Evolutionary conservation across 2,888 invertebrate species (phyloP), one percentile per base, ranked within the genome.

Genomic region (Cataglyphis cursor): DNA sequence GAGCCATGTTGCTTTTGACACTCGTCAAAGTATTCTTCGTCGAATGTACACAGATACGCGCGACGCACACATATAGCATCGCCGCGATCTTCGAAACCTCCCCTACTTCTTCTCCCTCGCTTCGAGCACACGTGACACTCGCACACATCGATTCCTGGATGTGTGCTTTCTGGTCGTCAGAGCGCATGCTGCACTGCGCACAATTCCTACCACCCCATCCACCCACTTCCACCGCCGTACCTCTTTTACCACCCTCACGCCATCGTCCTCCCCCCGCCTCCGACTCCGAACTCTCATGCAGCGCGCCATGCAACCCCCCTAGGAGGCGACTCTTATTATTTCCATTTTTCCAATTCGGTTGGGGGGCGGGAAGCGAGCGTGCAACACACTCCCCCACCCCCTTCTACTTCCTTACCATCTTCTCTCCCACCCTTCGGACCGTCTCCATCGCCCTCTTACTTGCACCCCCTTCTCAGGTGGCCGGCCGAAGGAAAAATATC

Each of bases 331-430:
- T 93, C 93, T 94, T 94, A 94, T 94, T 94, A 94, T 94, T 94
- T 94, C 92, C 94, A 94, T 94, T 94, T 94, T 94, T 94, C 93
- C 94, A 93, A 94, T 94, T 94, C 94, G 90, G 91, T 94, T 92
- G 90, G 88, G 89, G 91, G 90, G 91, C 87, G 87, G 89, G 91
- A 87, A 88, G 85, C 90, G 89, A 85, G 86, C 91, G 89, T 87
- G 89, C 91, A 87, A 85, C 86, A 88, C 84, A 85, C 81, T 44
- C 85, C 86, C 87, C 88, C 87, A 84, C 54, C 86, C 75, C 73
- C 88, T 64, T 68, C 74, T 75, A 73, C 35, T 82, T 57, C 59
- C 65, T 59, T 82, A 54, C 80, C 57, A 48, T 57, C 31, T 44
- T 75, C 31, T 21, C 70, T 48, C 78, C 57, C 75, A 57, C 65